Conservation (phyloP, 2,113 vertebrate genomes). For the Gymnocephalus cernua region DNA sequence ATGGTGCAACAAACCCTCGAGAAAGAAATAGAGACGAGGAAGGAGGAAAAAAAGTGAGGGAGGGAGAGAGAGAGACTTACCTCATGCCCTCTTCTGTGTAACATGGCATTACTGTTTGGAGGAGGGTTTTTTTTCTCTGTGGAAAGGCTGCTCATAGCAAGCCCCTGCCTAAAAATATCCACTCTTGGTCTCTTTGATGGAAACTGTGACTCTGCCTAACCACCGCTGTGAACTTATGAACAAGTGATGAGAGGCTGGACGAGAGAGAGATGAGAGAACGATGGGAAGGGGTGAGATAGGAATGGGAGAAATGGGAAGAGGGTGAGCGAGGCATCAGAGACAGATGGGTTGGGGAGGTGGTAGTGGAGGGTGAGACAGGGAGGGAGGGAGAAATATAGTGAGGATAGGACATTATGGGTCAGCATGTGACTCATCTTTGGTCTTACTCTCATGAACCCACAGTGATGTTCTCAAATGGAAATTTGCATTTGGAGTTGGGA, state of each 20-base stretch:
- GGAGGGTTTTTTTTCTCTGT: constrained; percentile 52
- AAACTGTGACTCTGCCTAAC: constrained; percentile 69
- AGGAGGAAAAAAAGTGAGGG: background rate
- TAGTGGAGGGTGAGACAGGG: constrained; percentile 34
- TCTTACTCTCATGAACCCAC: constrained; percentile 7
- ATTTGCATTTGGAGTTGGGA: constrained; percentile 6
- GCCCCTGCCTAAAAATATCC: constrained; percentile 66
- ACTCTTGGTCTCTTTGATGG: constrained; percentile 71
- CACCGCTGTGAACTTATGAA: constrained; percentile 71
- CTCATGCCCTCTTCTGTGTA: constrained; percentile 40
- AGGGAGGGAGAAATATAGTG: constrained; percentile 41
- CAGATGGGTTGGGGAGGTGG: constrained; percentile 55
- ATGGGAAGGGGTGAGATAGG: constrained; percentile 42
- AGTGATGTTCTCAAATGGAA: constrained; percentile 18
- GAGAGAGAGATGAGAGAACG: constrained; percentile 70
- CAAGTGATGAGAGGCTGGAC: constrained; percentile 75
- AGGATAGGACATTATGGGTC: constrained; percentile 48
- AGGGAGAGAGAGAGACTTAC: constrained; percentile 6
- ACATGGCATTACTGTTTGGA: constrained; percentile 62
- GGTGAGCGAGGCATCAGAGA: constrained; percentile 66
- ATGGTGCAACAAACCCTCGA: constrained; percentile 25
- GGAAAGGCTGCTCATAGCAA: constrained; percentile 40
- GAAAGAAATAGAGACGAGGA: constrained; percentile 37
- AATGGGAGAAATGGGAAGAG: constrained; percentile 63
- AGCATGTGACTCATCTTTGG: constrained; percentile 42